These are phyloP conservation scores for Cherax quadricarinatus DNA, from an alignment of 1,140 invertebrate genomes.

Conservation along the genomic window DNA sequence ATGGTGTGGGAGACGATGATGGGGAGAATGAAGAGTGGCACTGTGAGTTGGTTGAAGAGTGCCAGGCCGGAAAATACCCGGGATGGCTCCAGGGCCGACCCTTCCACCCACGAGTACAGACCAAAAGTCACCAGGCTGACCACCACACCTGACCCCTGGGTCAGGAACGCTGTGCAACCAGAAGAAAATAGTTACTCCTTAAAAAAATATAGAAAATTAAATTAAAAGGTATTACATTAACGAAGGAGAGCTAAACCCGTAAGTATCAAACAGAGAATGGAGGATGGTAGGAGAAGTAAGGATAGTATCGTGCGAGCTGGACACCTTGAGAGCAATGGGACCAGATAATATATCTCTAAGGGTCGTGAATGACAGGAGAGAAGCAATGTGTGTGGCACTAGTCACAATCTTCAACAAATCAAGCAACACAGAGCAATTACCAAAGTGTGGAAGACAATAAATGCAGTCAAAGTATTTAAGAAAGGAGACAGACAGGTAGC, in stretches of 20 bases:
- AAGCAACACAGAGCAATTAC: too few species aligned
- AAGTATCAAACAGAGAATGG: neutral
- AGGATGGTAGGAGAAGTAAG: neutral
- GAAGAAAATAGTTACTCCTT: constrained; percentile 70
- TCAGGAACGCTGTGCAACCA: constrained; percentile 81
- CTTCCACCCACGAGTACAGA: constrained; percentile 81
- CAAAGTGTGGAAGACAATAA: too few species aligned
- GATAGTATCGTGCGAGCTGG: constrained; percentile 26
- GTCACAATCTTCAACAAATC: too few species aligned
- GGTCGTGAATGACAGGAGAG: too few species aligned
- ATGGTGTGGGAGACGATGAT: constrained; percentile 87
- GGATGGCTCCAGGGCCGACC: constrained; percentile 80
- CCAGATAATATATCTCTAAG: too few species aligned
- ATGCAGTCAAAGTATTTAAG: too few species aligned
- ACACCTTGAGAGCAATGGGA: neutral
- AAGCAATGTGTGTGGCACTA: too few species aligned
- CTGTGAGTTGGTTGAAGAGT: constrained; percentile 87
- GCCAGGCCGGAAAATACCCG: constrained; percentile 87
- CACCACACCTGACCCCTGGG: constrained; percentile 84
- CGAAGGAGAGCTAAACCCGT: neutral
- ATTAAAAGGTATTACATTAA: neutral
- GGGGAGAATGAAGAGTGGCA: constrained; percentile 87
- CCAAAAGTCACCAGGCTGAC: constrained; percentile 86
- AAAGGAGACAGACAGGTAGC: too few species aligned
- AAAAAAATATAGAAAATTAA: constrained; percentile 32